Evolutionary conservation across 2,888 invertebrate species (phyloP), one percentile per base, ranked within the genome.

Genomic region (Eupithecia insigniata): DNA sequence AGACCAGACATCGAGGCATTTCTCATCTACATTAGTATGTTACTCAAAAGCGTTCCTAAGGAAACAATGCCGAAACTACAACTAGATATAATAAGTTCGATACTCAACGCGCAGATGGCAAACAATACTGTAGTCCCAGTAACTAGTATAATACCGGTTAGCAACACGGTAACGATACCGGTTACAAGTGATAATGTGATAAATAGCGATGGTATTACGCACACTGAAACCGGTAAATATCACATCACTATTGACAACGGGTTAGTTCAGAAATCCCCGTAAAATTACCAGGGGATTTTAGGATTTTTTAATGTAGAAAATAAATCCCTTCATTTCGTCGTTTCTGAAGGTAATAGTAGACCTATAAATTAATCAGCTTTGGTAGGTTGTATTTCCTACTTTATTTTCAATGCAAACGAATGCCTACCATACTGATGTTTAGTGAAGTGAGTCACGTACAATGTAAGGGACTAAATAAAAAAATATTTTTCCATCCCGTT

Each of bases 81-180:
- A 79, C 79, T 87, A 70, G 90, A 91, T 4, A 89, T 92, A 0
- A 83, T 92, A 0, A 89, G 86, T 65, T 72, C 87, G 4, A 87
- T 92, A 22, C 84, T 91, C 82, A 87, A 78, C 16, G 86, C 88
- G 0, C 87, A 88, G 16, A 72, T 72, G 18, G 18, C 64, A 8
- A 26, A 43, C 0, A 39, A 26, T 10, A n/a, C 62, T 12, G 12
- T 32, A 16, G 30, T 30, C 30, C 10, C 46, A 66, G n/a, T n/a
- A 65, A 8, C 18, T 65, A 39, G 7, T 30, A 30, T 28, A 2
- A 46, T 51, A 22, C 51, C 66, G 4, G 14, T 51, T 32, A 64
- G 36, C 26, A 64, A 36, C 36, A 64, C 26, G 22, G 10, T 61
- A 30, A 60, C 60, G 12, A 62, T 32, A 62, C 61, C 61, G n/a